phyloP scores from a whole-genome alignment of 2,888 invertebrate species.

The Scaptomyza tumidula region DNA sequence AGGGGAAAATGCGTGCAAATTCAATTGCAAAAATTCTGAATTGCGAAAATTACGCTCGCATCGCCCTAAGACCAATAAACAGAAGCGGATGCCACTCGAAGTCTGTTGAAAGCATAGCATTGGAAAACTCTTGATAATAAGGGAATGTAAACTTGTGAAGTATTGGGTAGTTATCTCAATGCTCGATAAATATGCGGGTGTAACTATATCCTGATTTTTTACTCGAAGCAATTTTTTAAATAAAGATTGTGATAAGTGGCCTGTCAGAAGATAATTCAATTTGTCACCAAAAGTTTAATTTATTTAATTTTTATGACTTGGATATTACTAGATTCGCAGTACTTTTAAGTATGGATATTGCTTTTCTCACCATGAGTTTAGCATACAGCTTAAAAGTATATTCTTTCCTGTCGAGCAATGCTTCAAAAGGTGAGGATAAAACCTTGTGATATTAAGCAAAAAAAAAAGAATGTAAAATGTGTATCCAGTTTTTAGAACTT shows the following conservation, averaged over 20 bases:
- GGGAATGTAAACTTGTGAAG: neutral
- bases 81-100: slow-evolving; percentile 17
- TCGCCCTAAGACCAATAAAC: slow-evolving; percentile 30
- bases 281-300: neutral
- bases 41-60: slow-evolving; percentile 21
- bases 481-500: neutral
- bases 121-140: neutral
- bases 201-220: neutral
- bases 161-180: neutral
- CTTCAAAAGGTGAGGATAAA: slow-evolving; percentile 5
- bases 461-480: neutral
- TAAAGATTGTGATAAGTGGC: neutral
- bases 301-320: neutral
- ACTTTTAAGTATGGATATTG: neutral
- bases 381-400: too few relatives aligned
- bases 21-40: slow-evolving; percentile 45
- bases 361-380: neutral
- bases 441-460: slow-evolving; percentile 33
- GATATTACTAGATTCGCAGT: neutral
- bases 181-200: neutral
- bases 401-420: neutral
- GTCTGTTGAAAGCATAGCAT: slow-evolving; percentile 13
- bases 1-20: slow-evolving; percentile 38
- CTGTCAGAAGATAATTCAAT: neutral
- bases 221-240: neutral